A percentile compares a stretch with the other conserved stretches of the same genome.
Conservation (phyloP, 2,113 vertebrate genomes). For the Polypterus senegalus region DNA sequence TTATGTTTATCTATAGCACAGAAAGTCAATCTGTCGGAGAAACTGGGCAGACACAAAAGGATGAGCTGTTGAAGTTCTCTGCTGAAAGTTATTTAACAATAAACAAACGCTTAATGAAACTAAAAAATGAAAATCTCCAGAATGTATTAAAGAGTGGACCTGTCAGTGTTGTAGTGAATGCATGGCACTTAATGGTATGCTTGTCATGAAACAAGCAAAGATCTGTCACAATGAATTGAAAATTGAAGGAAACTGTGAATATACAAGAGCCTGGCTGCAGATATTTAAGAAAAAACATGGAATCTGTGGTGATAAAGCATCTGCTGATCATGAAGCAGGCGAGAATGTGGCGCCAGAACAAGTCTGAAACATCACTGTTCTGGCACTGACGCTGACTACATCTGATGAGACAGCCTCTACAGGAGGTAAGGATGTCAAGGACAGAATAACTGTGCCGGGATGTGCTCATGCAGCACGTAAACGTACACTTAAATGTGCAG, state of each 20-base stretch:
- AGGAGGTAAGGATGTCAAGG: conserved; percentile 2
- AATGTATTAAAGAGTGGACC: no score
- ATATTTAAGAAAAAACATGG: no score
- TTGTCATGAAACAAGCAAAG: conserved; percentile 11
- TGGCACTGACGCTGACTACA: not conserved
- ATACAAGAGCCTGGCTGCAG: not conserved
- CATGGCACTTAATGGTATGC: conserved; percentile 6
- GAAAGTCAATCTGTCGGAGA: no score
- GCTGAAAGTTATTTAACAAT: no score
- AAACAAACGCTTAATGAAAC: no score
- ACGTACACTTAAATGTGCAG: not conserved
- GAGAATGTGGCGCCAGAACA: not conserved
- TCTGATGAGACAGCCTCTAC: not conserved
- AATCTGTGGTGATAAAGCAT: no score
- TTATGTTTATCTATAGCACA: no score
- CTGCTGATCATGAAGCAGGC: no score
- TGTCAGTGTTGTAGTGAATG: not conserved
- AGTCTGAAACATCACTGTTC: conserved; percentile 5
- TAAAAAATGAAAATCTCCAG: no score
- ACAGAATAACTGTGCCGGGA: conserved; percentile 4
- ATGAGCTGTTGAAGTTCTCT: no score
- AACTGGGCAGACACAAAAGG: no score
- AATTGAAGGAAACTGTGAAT: conserved; percentile 9
- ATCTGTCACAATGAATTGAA: conserved; percentile 8
- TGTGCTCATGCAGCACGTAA: conserved; percentile 3